phyloP scores from a whole-genome alignment of 2,888 invertebrate species.

The Gerosis bhagava region DNA sequence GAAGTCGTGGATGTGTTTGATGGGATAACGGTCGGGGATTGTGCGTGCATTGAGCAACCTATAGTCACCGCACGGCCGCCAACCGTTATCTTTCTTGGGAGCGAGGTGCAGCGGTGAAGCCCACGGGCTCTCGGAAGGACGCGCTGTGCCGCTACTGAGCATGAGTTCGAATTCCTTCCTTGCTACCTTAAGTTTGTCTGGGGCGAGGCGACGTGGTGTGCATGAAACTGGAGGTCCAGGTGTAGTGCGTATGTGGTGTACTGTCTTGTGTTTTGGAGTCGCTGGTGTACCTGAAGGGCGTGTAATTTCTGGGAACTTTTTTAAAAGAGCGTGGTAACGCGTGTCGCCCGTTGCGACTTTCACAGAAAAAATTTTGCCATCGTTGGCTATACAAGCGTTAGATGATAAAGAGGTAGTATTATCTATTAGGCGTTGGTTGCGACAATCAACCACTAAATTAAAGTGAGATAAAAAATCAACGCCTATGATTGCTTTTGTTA shows the following conservation, averaged over 20 bases:
- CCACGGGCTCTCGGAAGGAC: slow-evolving; percentile 18
- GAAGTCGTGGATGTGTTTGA: slow-evolving; percentile 24
- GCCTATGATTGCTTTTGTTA: slow-evolving; percentile 39
- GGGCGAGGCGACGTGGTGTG: not conserved
- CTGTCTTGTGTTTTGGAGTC: not conserved
- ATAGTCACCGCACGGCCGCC: slow-evolving; percentile 28
- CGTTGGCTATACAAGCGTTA: no score
- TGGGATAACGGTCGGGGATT: slow-evolving; percentile 21
- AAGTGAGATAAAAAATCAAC: slow-evolving; percentile 38
- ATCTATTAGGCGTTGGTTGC: slow-evolving; percentile 26
- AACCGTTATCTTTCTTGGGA: slow-evolving; percentile 25
- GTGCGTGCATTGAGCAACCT: slow-evolving; percentile 23
- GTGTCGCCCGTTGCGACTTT: no score
- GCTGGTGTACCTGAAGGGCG: no score
- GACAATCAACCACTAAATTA: slow-evolving; percentile 42
- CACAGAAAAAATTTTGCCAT: no score
- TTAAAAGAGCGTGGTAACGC: no score
- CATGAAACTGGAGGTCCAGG: slow-evolving; percentile 3
- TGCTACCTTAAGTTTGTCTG: not conserved
- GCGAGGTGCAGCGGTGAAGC: slow-evolving; percentile 27
- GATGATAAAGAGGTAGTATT: no score
- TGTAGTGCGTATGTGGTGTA: slow-evolving; percentile 1
- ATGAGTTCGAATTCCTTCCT: not conserved
- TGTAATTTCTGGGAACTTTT: no score
- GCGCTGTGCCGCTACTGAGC: slow-evolving; percentile 1